Conservation (phyloP, 2,888 invertebrate genomes). For the Dicranocentrus wangi region DNA sequence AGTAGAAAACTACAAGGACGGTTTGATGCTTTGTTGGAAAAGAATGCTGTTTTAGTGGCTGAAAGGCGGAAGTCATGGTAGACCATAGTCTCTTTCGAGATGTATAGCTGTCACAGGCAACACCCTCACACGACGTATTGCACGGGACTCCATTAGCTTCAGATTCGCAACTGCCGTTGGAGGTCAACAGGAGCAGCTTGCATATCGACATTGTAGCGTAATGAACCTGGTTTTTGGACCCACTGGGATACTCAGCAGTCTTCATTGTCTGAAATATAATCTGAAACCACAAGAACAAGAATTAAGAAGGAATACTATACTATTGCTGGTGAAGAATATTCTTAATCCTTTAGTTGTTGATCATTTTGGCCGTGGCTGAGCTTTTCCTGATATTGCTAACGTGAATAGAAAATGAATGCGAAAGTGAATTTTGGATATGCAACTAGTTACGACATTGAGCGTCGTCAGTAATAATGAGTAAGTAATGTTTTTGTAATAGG, state of each 20-base stretch:
- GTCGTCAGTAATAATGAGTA: too few relatives aligned
- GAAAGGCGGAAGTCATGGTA: background rate
- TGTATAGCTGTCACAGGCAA: background rate
- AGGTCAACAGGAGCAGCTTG: background rate
- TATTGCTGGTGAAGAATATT: too few relatives aligned
- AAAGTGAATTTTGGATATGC: too few relatives aligned
- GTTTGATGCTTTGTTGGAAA: slow-evolving; percentile 54
- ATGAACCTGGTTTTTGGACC: slow-evolving; percentile 16
- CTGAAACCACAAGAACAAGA: too few relatives aligned
- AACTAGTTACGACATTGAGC: too few relatives aligned
- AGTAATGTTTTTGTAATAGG: too few relatives aligned
- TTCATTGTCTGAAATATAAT: slow-evolving; percentile 13
- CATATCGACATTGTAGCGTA: background rate
- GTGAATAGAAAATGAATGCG: too few relatives aligned
- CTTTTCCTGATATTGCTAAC: too few relatives aligned
- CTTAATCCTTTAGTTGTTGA: too few relatives aligned
- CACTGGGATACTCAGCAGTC: slow-evolving; percentile 1
- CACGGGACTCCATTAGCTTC: background rate
- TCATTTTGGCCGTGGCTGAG: too few relatives aligned
- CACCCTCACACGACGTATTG: background rate
- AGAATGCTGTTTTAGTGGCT: background rate
- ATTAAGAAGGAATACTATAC: too few relatives aligned
- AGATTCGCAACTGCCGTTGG: background rate
- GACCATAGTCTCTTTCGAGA: background rate
- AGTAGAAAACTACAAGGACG: slow-evolving; percentile 63